Conservation (phyloP, 2,113 vertebrate genomes). For the Pteruthius melanotis region DNA sequence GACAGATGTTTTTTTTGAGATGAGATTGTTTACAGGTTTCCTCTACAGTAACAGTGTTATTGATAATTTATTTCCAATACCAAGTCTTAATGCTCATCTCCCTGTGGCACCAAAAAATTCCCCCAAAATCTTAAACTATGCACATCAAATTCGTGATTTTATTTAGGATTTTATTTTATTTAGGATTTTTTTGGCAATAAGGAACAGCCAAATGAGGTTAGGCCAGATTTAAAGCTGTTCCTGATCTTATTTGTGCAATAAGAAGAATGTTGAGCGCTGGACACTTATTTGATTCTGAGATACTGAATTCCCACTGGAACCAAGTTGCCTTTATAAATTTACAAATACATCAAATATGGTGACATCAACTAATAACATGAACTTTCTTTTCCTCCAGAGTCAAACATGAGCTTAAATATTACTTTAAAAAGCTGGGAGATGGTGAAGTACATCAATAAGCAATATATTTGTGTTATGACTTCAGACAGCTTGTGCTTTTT, state of each 20-base stretch:
- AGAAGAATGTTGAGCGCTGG: not conserved
- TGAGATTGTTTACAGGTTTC: not conserved
- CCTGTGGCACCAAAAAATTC: not conserved
- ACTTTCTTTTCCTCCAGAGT: not conserved
- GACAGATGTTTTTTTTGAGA: not conserved
- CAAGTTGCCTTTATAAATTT: not conserved
- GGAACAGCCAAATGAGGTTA: not conserved
- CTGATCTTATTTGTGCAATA: not conserved
- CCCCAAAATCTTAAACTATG: not conserved
- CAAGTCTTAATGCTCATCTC: not conserved
- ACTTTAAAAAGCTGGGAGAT: not conserved
- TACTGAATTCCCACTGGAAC: not conserved
- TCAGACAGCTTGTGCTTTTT: conserved; percentile 6
- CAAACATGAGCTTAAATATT: not conserved
- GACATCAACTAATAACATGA: not conserved
- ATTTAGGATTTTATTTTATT: not conserved
- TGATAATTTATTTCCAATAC: not conserved
- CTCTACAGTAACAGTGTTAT: not conserved
- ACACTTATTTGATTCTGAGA: not conserved
- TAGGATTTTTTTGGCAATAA: not conserved
- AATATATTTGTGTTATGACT: not conserved
- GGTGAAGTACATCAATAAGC: not conserved
- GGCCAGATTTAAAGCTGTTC: not conserved
- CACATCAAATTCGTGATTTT: fast-evolving
- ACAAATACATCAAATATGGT: not conserved